Conservation (phyloP, 2,888 invertebrate species). For the Limenitis camilla region DNA sequence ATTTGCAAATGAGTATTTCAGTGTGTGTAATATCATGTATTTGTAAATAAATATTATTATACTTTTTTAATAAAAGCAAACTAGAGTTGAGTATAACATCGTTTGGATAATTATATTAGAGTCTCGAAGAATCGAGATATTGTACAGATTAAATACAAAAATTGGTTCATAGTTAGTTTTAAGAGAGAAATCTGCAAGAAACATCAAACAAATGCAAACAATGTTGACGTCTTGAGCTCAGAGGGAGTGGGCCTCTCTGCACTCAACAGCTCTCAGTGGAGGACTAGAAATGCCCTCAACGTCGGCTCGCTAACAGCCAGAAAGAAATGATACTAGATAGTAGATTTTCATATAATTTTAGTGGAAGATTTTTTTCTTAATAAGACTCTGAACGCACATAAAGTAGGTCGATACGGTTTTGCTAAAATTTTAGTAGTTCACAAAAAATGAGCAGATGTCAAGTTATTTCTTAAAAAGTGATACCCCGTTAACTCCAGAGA, state of each 20-base stretch:
- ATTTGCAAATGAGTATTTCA: slow-evolving; percentile 15
- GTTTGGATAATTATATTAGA: too few relatives aligned
- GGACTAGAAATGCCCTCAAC: slow-evolving; percentile 16
- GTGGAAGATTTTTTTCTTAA: slow-evolving; percentile 4
- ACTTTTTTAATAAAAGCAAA: background rate
- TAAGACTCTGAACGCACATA: slow-evolving; percentile 1
- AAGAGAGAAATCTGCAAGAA: slow-evolving; percentile 15
- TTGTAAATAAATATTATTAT: background rate
- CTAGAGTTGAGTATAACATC: too few relatives aligned
- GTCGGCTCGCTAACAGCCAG: slow-evolving; percentile 15
- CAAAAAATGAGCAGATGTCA: slow-evolving; percentile 11
- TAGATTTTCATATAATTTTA: slow-evolving; percentile 14
- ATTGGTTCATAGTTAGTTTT: slow-evolving; percentile 15
- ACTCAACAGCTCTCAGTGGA: slow-evolving; percentile 17
- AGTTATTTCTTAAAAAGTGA: slow-evolving; percentile 7
- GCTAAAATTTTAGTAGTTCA: background rate
- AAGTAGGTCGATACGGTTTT: slow-evolving; percentile 1
- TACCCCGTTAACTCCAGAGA: slow-evolving; percentile 13
- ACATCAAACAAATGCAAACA: slow-evolving; percentile 24
- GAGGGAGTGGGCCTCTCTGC: slow-evolving; percentile 19
- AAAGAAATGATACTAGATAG: slow-evolving; percentile 19
- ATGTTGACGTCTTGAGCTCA: slow-evolving; percentile 21
- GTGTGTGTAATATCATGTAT: background rate
- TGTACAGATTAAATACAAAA: slow-evolving; percentile 4
- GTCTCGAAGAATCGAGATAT: background rate